Evolutionary conservation across 2,888 invertebrate genomes (phyloP).

Genomic region (Aplocera efformata): DNA sequence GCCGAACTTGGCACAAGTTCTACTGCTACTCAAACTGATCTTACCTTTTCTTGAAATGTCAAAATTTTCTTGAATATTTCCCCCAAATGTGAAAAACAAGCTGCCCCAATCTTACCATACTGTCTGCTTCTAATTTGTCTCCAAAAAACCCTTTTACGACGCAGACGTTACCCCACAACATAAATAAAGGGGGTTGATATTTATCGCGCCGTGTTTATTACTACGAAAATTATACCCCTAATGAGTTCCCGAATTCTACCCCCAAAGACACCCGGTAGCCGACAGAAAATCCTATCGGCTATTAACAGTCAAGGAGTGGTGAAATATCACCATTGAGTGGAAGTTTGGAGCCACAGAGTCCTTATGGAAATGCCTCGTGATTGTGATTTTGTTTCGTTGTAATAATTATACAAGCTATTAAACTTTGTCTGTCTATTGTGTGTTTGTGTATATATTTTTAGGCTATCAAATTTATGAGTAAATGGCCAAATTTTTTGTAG

Average conservation of each 20-base stretch:
- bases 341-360: conserved; percentile 49
- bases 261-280: conserved; percentile 37
- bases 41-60: no score
- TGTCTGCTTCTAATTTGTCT: conserved; percentile 22
- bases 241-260: conserved; percentile 73
- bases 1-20: no score
- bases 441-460: no score
- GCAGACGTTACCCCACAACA: conserved; percentile 46
- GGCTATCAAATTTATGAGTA: no score
- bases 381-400: conserved; percentile 35
- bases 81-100: conserved; percentile 1
- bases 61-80: no score
- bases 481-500: no score
- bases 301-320: conserved; percentile 74
- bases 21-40: no score
- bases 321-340: conserved; percentile 55
- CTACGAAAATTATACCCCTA: conserved; percentile 78
- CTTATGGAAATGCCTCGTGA: conserved; percentile 60
- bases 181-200: conserved; percentile 73
- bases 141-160: conserved; percentile 36
- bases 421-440: no score
- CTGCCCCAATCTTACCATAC: conserved; percentile 14
- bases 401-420: conserved; percentile 2
- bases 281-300: conserved; percentile 78
- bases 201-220: conserved; percentile 77